phyloP scores from a whole-genome alignment of 37 sponge, comb jelly and placozoan species.

The Hormiphora californensis region DNA sequence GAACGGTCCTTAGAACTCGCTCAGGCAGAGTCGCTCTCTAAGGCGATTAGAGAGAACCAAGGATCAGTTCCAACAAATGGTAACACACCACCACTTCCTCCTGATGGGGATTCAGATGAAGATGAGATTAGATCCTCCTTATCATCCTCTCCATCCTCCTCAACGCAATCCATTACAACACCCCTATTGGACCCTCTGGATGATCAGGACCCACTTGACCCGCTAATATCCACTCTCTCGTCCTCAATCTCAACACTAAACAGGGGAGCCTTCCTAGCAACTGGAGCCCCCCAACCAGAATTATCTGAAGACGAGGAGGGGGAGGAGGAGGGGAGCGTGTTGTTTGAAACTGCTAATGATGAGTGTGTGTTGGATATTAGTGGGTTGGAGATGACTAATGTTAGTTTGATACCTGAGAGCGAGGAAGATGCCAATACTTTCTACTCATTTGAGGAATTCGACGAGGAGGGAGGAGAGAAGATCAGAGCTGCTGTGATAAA shows the following conservation, averaged over 20 bases:
- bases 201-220: neutral
- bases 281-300: neutral
- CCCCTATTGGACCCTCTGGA: constrained; percentile 12
- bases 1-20: constrained; percentile 33
- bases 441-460: constrained; percentile 36
- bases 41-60: constrained; percentile 23
- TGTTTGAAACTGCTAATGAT: constrained; percentile 42
- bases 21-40: constrained; percentile 19
- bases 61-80: neutral
- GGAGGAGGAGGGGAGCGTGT: neutral
- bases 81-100: neutral
- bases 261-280: neutral
- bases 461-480: neutral
- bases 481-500: neutral
- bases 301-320: neutral
- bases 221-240: neutral
- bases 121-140: neutral
- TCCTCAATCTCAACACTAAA: neutral
- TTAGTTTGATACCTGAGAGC: constrained; percentile 24
- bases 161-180: neutral
- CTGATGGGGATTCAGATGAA: neutral
- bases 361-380: constrained; percentile 21
- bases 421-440: constrained; percentile 50
- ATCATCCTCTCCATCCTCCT: too few species aligned
- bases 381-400: constrained; percentile 21